Evolutionary conservation across 2,797 vertebrate species (phyloP).

Genomic region (Eremophila alpestris): DNA sequence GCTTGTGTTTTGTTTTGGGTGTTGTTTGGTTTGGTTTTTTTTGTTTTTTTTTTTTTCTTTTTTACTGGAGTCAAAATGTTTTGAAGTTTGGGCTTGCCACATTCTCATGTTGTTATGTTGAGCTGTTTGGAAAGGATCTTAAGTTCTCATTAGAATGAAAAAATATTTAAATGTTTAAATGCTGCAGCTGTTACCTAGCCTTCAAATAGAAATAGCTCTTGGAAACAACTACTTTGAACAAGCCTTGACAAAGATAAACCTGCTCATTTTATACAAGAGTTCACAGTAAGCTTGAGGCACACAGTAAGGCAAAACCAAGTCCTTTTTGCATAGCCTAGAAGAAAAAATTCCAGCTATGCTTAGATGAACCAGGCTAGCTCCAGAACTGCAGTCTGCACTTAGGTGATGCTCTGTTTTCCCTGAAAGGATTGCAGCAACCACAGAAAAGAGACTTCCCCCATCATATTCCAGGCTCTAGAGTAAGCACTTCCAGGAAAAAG

Average conservation of each 20-base stretch:
- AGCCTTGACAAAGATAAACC: conserved; percentile 38
- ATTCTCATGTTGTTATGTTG: background rate
- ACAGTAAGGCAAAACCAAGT: background rate
- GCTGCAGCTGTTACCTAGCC: conserved; percentile 25
- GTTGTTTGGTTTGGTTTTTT: background rate
- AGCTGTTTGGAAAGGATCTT: conserved; percentile 24
- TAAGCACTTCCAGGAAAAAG: background rate
- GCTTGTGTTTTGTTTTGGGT: background rate
- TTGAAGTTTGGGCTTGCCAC: conserved; percentile 19
- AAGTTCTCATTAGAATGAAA: conserved; percentile 39
- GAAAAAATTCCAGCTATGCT: background rate
- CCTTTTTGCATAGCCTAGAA: background rate
- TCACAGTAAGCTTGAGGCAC: background rate
- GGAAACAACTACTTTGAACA: conserved; percentile 19
- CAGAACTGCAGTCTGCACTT: background rate
- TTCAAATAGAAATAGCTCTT: conserved; percentile 11
- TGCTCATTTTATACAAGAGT: background rate
- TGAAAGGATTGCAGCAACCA: background rate
- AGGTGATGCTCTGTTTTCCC: background rate
- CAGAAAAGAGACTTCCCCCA: background rate
- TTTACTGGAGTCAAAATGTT: background rate
- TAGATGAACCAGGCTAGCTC: background rate
- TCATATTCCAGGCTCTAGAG: background rate
- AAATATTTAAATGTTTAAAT: conserved; percentile 40
- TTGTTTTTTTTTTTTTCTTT: background rate